Evolutionary conservation across 2,888 invertebrate species (phyloP).

Genomic region (Terebella lapidaria): DNA sequence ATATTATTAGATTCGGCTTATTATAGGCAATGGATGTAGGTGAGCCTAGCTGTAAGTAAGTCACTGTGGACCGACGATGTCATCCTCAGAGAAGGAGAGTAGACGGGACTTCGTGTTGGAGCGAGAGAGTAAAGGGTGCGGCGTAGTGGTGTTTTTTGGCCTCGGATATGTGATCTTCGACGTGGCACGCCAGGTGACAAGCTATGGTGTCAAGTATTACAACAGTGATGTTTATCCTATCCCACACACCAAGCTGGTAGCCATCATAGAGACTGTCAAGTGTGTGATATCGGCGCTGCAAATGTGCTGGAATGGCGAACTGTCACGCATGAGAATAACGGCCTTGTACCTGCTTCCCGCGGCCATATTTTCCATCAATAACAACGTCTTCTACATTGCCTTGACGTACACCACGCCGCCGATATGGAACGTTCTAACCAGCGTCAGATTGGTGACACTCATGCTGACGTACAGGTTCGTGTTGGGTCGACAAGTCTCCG

Average conservation of each 20-base stretch:
- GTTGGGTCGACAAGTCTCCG: slow-evolving; percentile 13
- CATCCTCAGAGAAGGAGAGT: too few relatives aligned
- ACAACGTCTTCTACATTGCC: slow-evolving; percentile 18
- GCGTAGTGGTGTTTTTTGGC: slow-evolving; percentile 9
- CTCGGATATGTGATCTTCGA: slow-evolving; percentile 15
- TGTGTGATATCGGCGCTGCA: slow-evolving; percentile 11
- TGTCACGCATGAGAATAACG: slow-evolving; percentile 9
- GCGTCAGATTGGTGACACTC: slow-evolving; percentile 19
- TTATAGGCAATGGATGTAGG: too few relatives aligned
- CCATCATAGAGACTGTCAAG: slow-evolving; percentile 17
- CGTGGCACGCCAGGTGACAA: slow-evolving; percentile 18
- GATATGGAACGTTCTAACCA: slow-evolving; percentile 18
- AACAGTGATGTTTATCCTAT: slow-evolving; percentile 17
- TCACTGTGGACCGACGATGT: too few relatives aligned
- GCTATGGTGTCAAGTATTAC: slow-evolving; percentile 21
- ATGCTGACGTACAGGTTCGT: slow-evolving; percentile 20
- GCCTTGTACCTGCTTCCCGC: slow-evolving; percentile 18
- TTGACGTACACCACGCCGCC: slow-evolving; percentile 20
- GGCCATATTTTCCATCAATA: slow-evolving; percentile 20
- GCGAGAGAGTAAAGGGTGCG: slow-evolving; percentile 16
- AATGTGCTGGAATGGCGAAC: background rate
- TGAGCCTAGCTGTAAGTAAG: too few relatives aligned
- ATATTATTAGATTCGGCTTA: too few relatives aligned
- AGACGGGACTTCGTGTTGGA: too few relatives aligned
- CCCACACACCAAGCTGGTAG: slow-evolving; percentile 18